Base-by-base conservation (phyloP, 2,888 invertebrate genomes). In the Apodemia mormo region DNA sequence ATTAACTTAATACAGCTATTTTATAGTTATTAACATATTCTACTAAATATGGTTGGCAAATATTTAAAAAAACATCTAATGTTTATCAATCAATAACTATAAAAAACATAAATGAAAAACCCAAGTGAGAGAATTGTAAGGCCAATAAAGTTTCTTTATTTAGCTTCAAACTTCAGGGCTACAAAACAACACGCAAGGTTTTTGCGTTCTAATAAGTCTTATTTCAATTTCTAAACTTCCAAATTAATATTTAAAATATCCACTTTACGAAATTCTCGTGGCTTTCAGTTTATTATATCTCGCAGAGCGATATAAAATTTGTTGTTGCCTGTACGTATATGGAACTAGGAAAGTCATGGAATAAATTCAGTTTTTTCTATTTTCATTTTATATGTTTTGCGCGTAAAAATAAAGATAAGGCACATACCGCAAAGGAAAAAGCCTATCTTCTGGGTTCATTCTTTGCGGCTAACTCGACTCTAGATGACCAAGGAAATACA, bases 311-410 rank as follows among this genome's bases (percentile, higher is more conserved):
- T 65, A 69, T 69, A 65, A 69, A 69, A 69, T 72, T 56, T 70
- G 68, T 58, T 29, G 68, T 33, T 43, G 68, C 65, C 61, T 70
- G 70, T 69, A 70, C 72, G 66, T 33, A 70, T 65, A 58, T 66
- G 66, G 65, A 66, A 58, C 58, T 29, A 52, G 22, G 54, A 65
- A 65, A 61, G 8, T 56, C 37, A 43, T 72, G 61, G 73, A 70
- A 67, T 71, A 29, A 69, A 56, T 30, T 67, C 12, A 66, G 49
- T 45, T 40, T 22, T 49, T 14, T 68, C 67, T 45, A 10, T 29
- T 56, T 14, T 22, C 37, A 12, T 12, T 29, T 4, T 37, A 12
- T 12, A 37, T 30, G 10, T n/a, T n/a, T n/a, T n/a, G n/a, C n/a
- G n/a, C n/a, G n/a, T n/a, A n/a, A n/a, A n/a, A n/a, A n/a, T n/a